These are phyloP conservation scores for Morinoia aosen DNA, from an alignment of 2,888 invertebrate genomes.

Conservation along the genomic window DNA sequence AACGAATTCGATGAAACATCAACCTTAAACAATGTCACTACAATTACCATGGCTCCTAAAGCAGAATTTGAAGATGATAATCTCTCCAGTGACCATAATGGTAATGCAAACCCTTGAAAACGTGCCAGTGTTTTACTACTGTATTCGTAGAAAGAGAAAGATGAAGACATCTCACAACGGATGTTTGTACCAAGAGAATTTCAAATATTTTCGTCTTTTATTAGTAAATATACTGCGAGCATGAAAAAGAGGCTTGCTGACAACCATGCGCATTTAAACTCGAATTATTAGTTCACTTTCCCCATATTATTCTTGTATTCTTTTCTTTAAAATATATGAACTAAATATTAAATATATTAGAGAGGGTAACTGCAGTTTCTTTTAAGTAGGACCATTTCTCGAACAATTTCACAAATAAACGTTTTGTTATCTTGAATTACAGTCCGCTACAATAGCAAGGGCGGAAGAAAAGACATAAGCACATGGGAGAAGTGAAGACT, in stretches of 20 bases:
- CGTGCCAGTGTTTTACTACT: background rate
- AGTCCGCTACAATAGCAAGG: too few relatives aligned
- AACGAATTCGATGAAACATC: background rate
- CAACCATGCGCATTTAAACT: background rate
- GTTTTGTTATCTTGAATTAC: too few relatives aligned
- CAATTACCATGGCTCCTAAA: background rate
- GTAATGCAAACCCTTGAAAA: background rate
- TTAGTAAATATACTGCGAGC: background rate
- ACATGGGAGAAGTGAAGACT: background rate
- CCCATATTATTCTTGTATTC: background rate
- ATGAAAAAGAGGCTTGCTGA: background rate
- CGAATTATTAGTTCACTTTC: background rate
- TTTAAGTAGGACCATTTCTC: background rate
- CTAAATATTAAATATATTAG: background rate
- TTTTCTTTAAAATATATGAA: background rate
- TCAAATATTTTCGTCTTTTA: background rate
- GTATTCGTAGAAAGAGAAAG: background rate
- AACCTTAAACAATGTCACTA: background rate
- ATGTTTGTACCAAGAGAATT: background rate
- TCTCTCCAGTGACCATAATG: constrained; percentile 9
- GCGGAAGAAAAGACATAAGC: background rate
- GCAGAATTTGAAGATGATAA: constrained; percentile 29
- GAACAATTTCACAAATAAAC: too few relatives aligned
- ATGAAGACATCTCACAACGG: background rate
- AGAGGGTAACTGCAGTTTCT: background rate